phyloP scores from a whole-genome alignment of 2,888 invertebrate species.

The Troglohyphantes excavatus region DNA sequence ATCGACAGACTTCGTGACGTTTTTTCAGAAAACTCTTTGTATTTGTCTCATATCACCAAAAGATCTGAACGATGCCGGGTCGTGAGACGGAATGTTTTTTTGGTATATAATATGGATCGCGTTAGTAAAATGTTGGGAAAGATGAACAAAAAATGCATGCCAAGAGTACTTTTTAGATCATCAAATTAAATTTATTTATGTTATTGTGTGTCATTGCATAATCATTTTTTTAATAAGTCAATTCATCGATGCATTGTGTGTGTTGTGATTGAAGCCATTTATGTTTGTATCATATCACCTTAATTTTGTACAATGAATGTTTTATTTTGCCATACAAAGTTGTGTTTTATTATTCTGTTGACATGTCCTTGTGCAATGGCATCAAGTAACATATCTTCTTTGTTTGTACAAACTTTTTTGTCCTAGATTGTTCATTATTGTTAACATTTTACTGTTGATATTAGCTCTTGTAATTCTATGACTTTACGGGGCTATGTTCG shows the following conservation, averaged over 20 bases:
- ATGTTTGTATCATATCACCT: conserved; percentile 68
- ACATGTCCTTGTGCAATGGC: conserved; percentile 62
- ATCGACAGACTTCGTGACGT: conserved; percentile 75
- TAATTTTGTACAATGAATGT: conserved; percentile 65
- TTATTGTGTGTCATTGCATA: conserved; percentile 53
- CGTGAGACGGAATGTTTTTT: conserved; percentile 70
- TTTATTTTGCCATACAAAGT: conserved; percentile 70
- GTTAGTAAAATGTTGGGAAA: conserved; percentile 76
- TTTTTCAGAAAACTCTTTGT: conserved; percentile 75
- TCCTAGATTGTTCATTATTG: conserved; percentile 69
- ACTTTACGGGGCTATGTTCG: conserved; percentile 44
- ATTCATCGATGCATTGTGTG: conserved; percentile 50
- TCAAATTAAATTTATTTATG: conserved; percentile 71
- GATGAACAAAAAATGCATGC: conserved; percentile 72
- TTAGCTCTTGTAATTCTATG: conserved; percentile 64
- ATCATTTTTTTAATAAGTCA: conserved; percentile 64
- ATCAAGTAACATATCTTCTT: conserved; percentile 65
- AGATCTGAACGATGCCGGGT: conserved; percentile 69
- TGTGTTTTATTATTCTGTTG: conserved; percentile 48
- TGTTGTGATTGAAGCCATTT: conserved; percentile 48
- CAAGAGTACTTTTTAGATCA: conserved; percentile 69
- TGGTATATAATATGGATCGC: conserved; percentile 42
- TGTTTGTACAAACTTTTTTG: conserved; percentile 56
- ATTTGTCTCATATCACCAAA: conserved; percentile 76
- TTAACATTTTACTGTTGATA: conserved; percentile 75